Conservation (phyloP, 2,113 vertebrate species). For the Phaethornis superciliosus region DNA sequence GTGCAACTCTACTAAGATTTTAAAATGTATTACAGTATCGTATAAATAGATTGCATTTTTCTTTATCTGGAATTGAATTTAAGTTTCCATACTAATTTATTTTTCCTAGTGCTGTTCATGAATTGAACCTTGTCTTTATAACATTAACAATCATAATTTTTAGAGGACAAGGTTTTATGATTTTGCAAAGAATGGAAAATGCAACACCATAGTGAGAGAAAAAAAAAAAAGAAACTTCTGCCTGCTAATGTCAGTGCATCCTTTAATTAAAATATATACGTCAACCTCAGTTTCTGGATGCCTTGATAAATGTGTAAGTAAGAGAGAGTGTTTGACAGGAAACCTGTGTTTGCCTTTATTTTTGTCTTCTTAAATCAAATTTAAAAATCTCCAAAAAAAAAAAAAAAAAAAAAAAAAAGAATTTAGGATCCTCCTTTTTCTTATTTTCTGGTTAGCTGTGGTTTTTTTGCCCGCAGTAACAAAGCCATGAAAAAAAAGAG, state of each 20-base stretch:
- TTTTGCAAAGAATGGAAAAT: background rate
- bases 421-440: background rate
- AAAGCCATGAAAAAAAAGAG: slow-evolving; percentile 63
- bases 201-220: background rate
- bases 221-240: background rate
- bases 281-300: background rate
- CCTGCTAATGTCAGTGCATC: background rate
- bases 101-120: background rate
- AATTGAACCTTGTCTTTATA: background rate
- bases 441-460: slow-evolving; percentile 32
- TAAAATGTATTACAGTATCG: background rate
- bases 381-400: background rate
- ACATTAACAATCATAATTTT: background rate
- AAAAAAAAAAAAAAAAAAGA: background rate
- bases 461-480: slow-evolving; percentile 45
- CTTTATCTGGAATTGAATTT: background rate
- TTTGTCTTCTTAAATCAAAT: background rate
- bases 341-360: background rate
- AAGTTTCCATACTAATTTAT: background rate
- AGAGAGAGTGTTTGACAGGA: background rate
- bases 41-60: background rate
- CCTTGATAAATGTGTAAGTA: background rate
- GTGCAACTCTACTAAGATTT: background rate
- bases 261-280: background rate
- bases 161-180: background rate